Base-by-base conservation (phyloP, 2,797 vertebrate genomes). In the Sebastes trivittatus region DNA sequence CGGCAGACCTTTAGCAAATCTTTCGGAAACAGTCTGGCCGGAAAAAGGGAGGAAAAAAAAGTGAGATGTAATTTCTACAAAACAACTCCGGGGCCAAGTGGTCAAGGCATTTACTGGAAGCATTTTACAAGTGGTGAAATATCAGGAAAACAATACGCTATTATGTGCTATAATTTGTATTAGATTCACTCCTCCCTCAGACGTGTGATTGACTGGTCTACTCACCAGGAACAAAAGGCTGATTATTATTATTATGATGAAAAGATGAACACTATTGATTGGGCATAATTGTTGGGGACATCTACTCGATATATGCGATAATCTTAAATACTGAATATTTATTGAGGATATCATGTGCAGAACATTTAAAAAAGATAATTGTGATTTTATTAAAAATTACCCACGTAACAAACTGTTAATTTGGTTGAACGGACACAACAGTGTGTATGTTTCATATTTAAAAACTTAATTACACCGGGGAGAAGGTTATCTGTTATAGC, bases 1-100 rank as follows among this genome's bases (percentile, higher is more conserved):
- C 92, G 91, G 93, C 94, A 96, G 94, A 95, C 95, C 95, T 96
- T 96, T 97, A 95, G 96, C 95, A 96, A 96, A 96, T 95, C 94
- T 97, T 96, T 93, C 90, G 89, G 90, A 93, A 91, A 80, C 88
- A 81, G 77, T 60, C 52, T 75, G 75, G 75, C 75, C 23, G 46
- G 77, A 82, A 85, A 54, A 85, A 73, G 27, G 16, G 61, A 46
- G 54, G 73, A 52, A 78, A 86, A 69, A 69, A 77, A 88, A 90
- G 85, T 78, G 80, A 89, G 86, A 93, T 84, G 91, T 89, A 86
- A 94, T 94, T 94, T 91, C 73, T 69, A 76, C 85, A 88, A 85
- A 93, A 94, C 91, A 92, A 91, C 86, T 88, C 65, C 6, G 4
- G 78, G 91, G 93, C 87, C 92, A 90, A 90, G 80, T 78, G 85